Evolutionary conservation across 2,797 vertebrate species (phyloP).

Genomic region (Urosaurus nigricauda): DNA sequence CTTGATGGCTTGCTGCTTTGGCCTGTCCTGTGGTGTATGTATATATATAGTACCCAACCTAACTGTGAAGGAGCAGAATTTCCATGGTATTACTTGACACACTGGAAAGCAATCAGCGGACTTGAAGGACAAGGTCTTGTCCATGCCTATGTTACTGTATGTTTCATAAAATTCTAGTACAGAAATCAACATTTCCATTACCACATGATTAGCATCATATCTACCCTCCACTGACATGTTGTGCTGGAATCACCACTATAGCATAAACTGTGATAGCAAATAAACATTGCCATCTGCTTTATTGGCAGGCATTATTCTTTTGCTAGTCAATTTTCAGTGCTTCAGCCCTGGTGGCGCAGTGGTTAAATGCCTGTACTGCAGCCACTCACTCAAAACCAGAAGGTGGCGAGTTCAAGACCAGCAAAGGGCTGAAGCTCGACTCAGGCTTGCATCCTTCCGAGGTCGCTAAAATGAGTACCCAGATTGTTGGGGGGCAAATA

Average conservation of each 20-base stretch:
- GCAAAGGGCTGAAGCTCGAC: too few relatives aligned
- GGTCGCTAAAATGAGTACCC: too few relatives aligned
- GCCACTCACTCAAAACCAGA: too few relatives aligned
- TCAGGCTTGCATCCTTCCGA: too few relatives aligned
- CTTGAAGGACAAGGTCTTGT: background rate
- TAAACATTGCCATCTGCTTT: background rate
- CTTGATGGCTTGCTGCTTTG: constrained; percentile 8
- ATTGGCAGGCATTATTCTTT: background rate
- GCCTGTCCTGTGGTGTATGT: background rate
- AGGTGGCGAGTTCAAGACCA: too few relatives aligned
- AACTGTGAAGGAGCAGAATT: background rate
- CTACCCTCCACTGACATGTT: too few relatives aligned
- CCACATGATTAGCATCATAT: too few relatives aligned
- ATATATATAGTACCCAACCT: background rate
- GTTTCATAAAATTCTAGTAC: background rate
- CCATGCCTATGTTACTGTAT: background rate
- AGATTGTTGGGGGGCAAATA: too few relatives aligned
- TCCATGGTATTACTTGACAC: background rate
- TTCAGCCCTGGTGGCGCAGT: too few relatives aligned
- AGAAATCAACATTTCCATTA: background rate
- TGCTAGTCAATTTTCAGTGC: too few relatives aligned
- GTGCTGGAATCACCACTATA: background rate
- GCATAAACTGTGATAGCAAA: background rate
- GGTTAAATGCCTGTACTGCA: too few relatives aligned
- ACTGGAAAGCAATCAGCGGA: background rate